A percentile compares a stretch with the other conserved stretches of the same genome.
Evolutionary conservation across 2,888 invertebrate genomes (phyloP).

Genomic region (Idaea biselata): DNA sequence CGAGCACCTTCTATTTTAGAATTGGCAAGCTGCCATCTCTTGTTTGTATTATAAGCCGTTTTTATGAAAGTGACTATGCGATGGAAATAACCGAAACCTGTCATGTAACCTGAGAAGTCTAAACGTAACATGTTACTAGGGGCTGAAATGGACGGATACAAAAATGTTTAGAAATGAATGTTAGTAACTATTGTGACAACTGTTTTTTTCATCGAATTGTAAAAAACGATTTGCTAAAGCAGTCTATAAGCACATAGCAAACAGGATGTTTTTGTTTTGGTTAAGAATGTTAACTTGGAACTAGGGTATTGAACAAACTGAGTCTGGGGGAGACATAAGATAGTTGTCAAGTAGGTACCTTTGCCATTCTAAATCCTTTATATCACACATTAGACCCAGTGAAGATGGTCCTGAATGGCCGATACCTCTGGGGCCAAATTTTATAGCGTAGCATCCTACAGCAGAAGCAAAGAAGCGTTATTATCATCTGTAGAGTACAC

Average conservation of each 20-base stretch:
- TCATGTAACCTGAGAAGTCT: conserved; percentile 74
- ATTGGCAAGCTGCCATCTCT: conserved; percentile 75
- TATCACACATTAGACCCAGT: conserved; percentile 91
- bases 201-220: conserved; percentile 20
- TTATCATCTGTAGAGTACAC: conserved; percentile 61
- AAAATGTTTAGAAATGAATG: not conserved
- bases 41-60: conserved; percentile 81
- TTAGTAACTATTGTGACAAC: conserved; percentile 5
- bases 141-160: conserved; percentile 10
- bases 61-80: conserved; percentile 79
- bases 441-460: conserved; percentile 96
- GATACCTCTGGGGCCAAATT: conserved; percentile 96
- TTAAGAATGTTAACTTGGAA: conserved; percentile 42
- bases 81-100: conserved; percentile 79
- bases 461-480: conserved; percentile 74
- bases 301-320: conserved; percentile 15
- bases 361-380: conserved; percentile 88
- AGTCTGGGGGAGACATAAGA: conserved; percentile 22
- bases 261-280: conserved; percentile 34
- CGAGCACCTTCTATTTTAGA: conserved; percentile 72
- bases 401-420: conserved; percentile 94
- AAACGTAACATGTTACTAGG: conserved; percentile 41
- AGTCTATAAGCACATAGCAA: conserved; percentile 55
- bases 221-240: conserved; percentile 56
- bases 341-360: conserved; percentile 72